phyloP scores from a whole-genome alignment of 2,113 vertebrate species.

The Toxotes chatareus region DNA sequence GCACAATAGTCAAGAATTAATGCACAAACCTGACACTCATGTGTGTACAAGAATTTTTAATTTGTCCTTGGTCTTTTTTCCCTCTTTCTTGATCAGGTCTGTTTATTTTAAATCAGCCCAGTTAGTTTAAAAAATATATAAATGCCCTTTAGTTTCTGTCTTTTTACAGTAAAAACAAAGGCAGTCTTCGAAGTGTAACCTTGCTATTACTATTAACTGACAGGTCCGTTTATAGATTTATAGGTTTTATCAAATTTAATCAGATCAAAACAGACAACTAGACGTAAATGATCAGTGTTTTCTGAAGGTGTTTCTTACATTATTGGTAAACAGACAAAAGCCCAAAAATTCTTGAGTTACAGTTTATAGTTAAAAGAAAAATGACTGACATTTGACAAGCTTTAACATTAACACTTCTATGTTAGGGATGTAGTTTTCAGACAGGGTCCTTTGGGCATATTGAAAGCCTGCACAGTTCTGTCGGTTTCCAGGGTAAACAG shows the following conservation, averaged over 20 bases:
- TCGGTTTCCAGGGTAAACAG: conserved; percentile 8
- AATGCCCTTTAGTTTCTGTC: neutral
- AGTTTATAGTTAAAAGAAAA: neutral
- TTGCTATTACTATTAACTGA: neutral
- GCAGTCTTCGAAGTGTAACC: no score
- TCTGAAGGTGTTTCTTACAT: neutral
- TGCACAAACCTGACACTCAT: neutral
- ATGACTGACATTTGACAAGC: neutral
- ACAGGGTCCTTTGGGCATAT: no score
- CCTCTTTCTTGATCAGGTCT: neutral
- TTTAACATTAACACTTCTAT: neutral
- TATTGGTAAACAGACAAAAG: neutral
- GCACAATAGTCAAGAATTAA: neutral
- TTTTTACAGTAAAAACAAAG: no score
- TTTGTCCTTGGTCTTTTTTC: neutral
- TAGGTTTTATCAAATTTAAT: no score
- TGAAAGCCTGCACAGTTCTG: neutral
- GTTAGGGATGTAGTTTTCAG: neutral
- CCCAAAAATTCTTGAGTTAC: neutral
- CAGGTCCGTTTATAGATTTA: neutral
- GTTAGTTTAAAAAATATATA: neutral
- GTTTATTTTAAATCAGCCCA: neutral
- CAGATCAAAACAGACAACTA: neutral
- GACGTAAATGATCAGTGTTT: neutral
- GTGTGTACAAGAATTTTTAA: neutral